These are phyloP conservation scores for Leptinotarsa haldemani DNA, from an alignment of 2,888 invertebrate species.

Conservation along the genomic window DNA sequence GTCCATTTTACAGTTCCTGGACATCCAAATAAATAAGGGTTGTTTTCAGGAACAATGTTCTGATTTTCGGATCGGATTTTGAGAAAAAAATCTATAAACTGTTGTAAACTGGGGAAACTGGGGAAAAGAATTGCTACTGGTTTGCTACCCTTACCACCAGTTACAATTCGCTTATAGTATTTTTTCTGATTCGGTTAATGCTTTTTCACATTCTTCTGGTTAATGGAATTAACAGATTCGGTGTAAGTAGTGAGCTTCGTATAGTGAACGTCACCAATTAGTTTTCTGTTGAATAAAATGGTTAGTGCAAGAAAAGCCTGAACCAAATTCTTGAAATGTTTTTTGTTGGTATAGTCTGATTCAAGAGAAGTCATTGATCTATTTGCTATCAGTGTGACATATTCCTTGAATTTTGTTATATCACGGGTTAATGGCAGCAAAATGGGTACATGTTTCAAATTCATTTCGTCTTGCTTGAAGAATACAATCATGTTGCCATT, in stretches of 20 bases:
- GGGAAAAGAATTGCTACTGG: slow-evolving; percentile 34
- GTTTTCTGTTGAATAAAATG: slow-evolving; percentile 48
- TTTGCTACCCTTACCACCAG: slow-evolving; percentile 44
- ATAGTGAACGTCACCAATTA: slow-evolving; percentile 51
- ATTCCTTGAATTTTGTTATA: slow-evolving; percentile 45
- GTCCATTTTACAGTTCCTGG: slow-evolving; percentile 30
- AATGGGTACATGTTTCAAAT: too few species aligned
- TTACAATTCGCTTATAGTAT: slow-evolving; percentile 42
- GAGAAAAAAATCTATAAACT: slow-evolving; percentile 23
- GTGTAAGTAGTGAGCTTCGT: slow-evolving; percentile 43
- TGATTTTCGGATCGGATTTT: slow-evolving; percentile 14
- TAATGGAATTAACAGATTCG: slow-evolving; percentile 16
- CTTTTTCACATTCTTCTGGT: slow-evolving; percentile 42
- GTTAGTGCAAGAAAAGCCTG: slow-evolving; percentile 46
- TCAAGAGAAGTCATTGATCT: slow-evolving; percentile 31
- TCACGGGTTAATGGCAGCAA: slow-evolving; percentile 46
- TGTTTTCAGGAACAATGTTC: neutral
- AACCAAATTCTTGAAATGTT: slow-evolving; percentile 41
- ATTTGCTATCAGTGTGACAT: slow-evolving; percentile 39
- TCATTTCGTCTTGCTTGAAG: too few species aligned
- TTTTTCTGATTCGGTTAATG: slow-evolving; percentile 46
- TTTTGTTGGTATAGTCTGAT: slow-evolving; percentile 31
- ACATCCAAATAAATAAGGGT: slow-evolving; percentile 23
- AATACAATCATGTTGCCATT: too few species aligned
- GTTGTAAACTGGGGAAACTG: slow-evolving; percentile 5